Conservation (phyloP, 2,888 invertebrate genomes). For the Anarsia innoxiella region DNA sequence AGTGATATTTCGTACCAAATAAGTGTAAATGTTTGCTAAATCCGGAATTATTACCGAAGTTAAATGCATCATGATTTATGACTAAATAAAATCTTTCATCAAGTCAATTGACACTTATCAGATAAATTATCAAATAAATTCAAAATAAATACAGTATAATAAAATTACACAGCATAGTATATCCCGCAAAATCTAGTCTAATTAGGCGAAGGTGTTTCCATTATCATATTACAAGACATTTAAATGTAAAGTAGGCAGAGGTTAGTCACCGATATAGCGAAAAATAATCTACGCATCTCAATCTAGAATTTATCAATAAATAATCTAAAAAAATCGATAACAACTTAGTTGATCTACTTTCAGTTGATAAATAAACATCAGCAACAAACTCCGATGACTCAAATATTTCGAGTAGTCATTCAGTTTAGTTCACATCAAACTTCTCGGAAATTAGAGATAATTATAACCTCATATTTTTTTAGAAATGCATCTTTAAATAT, state of each 20-base stretch:
- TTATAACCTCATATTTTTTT: conserved; percentile 35
- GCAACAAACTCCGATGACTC: neutral
- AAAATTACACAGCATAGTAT: too few species aligned
- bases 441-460: conserved; percentile 38
- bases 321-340: neutral
- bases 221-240: conserved; percentile 2
- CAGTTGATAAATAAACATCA: neutral
- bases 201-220: neutral
- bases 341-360: neutral
- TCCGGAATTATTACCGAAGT: too few species aligned
- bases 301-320: neutral
- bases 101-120: too few species aligned
- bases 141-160: too few species aligned
- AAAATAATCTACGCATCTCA: neutral
- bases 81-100: too few species aligned
- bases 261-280: conserved; percentile 7
- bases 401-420: conserved; percentile 14
- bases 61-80: too few species aligned
- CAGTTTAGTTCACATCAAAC: conserved; percentile 21
- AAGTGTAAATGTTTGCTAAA: too few species aligned
- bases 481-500: conserved; percentile 14
- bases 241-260: neutral
- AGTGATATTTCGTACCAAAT: too few species aligned
- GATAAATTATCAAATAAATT: too few species aligned
- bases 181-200: too few species aligned